Conservation (phyloP, 2,113 vertebrate species). For the Propithecus coquereli region DNA sequence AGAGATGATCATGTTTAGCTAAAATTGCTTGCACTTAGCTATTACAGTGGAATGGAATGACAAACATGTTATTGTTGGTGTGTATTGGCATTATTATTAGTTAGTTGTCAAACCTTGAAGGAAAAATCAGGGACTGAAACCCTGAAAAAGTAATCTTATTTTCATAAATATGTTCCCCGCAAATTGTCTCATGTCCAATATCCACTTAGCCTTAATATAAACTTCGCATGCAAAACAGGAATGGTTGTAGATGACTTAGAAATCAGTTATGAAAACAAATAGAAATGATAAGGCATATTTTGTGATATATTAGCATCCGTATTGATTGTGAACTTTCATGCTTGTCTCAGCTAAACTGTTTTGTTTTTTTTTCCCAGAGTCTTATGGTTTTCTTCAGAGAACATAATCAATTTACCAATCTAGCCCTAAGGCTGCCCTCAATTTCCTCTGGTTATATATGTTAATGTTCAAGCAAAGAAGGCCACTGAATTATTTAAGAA, state of each 20-base stretch:
- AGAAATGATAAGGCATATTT: constrained; percentile 71
- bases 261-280: constrained; percentile 77
- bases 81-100: constrained; percentile 67
- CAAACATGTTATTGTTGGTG: constrained; percentile 62
- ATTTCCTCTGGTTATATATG: constrained; percentile 8
- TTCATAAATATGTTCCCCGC: constrained; percentile 73
- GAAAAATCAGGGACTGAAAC: constrained; percentile 66
- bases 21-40: constrained; percentile 72
- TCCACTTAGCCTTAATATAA: constrained; percentile 75
- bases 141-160: constrained; percentile 70
- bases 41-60: constrained; percentile 47
- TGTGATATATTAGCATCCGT: constrained; percentile 56
- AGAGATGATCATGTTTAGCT: constrained; percentile 63
- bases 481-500: constrained; percentile 75
- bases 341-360: constrained; percentile 3
- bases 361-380: neutral
- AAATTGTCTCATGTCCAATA: constrained; percentile 70
- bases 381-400: constrained; percentile 58
- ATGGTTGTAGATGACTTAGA: constrained; percentile 72
- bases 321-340: constrained; percentile 73
- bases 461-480: constrained; percentile 63
- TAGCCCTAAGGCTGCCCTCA: constrained; percentile 43
- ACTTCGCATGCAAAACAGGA: constrained; percentile 68
- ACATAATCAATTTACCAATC: constrained; percentile 59
- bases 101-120: constrained; percentile 71